A percentile compares a stretch with the other conserved stretches of the same genome.
phyloP scores from a whole-genome alignment of 2,113 vertebrate genomes.

The Nothoprocta perdicaria region DNA sequence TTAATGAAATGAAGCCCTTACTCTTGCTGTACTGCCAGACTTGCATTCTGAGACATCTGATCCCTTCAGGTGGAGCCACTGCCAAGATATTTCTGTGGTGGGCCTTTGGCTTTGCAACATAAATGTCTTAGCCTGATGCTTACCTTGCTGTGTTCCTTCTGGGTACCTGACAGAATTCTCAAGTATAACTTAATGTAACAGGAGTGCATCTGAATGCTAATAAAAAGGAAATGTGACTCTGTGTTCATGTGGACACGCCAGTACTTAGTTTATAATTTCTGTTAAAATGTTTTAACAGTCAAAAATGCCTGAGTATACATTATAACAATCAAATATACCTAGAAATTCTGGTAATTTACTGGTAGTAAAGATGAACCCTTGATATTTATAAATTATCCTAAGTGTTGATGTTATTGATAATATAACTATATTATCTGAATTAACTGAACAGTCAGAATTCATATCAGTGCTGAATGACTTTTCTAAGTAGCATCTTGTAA shows the following conservation, averaged over 20 bases:
- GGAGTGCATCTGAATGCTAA: not conserved
- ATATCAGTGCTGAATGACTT: not conserved
- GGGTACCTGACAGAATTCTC: conserved; percentile 8
- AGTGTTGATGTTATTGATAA: not conserved
- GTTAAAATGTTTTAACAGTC: not conserved
- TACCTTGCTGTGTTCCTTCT: not conserved
- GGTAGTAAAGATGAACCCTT: not conserved
- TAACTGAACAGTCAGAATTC: not conserved
- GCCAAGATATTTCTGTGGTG: conserved; percentile 26
- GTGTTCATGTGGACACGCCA: not conserved
- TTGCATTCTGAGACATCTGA: not conserved
- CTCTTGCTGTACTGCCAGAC: not conserved
- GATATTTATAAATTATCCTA: not conserved
- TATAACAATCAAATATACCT: not conserved
- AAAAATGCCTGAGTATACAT: not conserved
- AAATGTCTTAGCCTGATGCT: not conserved
- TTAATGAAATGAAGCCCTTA: not conserved
- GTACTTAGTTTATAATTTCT: conserved; percentile 17
- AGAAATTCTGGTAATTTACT: not conserved
- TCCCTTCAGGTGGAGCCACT: not conserved
- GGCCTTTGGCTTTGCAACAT: conserved; percentile 3
- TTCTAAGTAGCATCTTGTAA: not conserved
- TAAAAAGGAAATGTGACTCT: conserved; percentile 26
- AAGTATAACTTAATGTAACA: not conserved
- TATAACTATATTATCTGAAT: not conserved